A percentile compares a stretch with the other conserved stretches of the same genome.
These are phyloP conservation scores for Orientallactaga bullata DNA, from an alignment of 2,113 vertebrate genomes.

Conservation along the genomic window DNA sequence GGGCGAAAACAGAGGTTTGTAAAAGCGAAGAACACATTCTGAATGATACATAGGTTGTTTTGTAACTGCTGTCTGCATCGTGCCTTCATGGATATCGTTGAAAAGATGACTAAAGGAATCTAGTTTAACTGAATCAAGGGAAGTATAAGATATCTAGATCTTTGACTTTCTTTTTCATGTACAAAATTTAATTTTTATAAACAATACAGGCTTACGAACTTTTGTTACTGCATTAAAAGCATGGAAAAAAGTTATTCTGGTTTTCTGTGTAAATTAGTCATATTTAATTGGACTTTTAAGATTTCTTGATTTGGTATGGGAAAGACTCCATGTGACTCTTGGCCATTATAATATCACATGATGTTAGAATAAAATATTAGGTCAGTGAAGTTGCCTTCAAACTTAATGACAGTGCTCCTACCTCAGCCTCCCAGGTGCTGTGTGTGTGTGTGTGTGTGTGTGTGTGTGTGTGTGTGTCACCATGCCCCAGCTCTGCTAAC, in stretches of 20 bases:
- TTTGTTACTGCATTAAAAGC: conserved; percentile 72
- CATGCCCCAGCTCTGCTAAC: background rate
- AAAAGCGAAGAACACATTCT: background rate
- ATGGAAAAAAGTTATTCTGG: background rate
- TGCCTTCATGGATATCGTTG: background rate
- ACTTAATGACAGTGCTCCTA: background rate
- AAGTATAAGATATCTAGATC: conserved; percentile 14
- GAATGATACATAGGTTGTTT: background rate
- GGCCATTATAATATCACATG: conserved; percentile 52
- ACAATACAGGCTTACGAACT: conserved; percentile 3
- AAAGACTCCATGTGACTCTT: background rate
- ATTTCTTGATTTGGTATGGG: conserved; percentile 42
- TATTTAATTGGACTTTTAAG: conserved; percentile 58
- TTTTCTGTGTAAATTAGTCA: conserved; percentile 71
- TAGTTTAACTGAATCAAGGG: conserved; percentile 15
- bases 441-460: no score
- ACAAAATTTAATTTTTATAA: background rate
- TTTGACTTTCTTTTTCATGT: background rate
- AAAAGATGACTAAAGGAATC: background rate
- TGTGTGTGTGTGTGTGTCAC: background rate
- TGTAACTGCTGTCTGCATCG: background rate
- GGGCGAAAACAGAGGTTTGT: background rate
- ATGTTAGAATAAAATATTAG: conserved; percentile 40
- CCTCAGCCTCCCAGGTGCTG: no score
- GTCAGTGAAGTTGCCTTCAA: background rate